Evolutionary conservation across 2,797 vertebrate genomes (phyloP), one percentile per base, ranked within the genome.

Genomic region (Gambusia yucatana): DNA sequence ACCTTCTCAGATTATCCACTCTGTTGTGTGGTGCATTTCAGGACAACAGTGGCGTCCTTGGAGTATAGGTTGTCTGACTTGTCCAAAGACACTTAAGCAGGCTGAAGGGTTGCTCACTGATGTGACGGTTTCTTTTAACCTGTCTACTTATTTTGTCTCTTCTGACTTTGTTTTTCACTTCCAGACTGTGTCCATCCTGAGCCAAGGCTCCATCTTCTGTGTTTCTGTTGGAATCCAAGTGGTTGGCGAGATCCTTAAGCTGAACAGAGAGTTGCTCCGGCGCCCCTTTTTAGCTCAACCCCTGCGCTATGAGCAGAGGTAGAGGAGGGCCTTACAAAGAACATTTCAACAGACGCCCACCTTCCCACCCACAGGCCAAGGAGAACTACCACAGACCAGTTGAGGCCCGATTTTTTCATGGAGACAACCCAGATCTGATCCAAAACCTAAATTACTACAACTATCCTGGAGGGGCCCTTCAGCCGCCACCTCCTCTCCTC

Each of bases 261-360:
- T 84, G 86, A 83, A 47, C 61, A 72, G 70, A 83, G 87, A 85
- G 87, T 87, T 77, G 52, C 78, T 33, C 59, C 46, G 48, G 71
- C 77, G 91, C 84, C 87, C 86, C 41, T 44, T 83, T 86, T 80
- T 52, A 52, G 55, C 90, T 85, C 84, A 41, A 81, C 87, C 95
- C 93, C 95, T 96, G 91, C 94, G 94, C 94, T 96, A 96, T 97
- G 96, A 97, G 88, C 95, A 96, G 95, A 94, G 94, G 95, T 93
- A 95, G 95, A 89, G 46, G 90, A 82, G 91, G 90, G 82, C 88
- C 75, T 86, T 85, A 90, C 88, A 96, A 87, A 91, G 93, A 95
- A 93, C 91, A 79, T 67, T 93, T 81, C 0, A 84, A 76, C 57
- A 85, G 77, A 20, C 86, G 87, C 73, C 65, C 43, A 6, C 44